These are phyloP conservation scores for Portunus trituberculatus DNA, from an alignment of 1,140 invertebrate species.

Conservation along the genomic window DNA sequence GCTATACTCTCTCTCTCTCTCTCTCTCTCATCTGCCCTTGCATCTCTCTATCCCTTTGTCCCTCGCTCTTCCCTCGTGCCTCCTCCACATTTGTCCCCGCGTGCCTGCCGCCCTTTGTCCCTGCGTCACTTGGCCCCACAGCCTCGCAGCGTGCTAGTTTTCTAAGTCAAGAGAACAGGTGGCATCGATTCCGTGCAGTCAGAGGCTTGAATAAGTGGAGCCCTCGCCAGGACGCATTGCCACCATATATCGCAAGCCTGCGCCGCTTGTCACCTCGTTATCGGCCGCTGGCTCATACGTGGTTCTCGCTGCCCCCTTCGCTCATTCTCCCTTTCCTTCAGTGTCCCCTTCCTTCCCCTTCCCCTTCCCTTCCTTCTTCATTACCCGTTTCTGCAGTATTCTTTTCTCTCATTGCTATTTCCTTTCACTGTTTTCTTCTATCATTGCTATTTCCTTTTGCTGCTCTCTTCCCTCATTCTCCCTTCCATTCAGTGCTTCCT, in stretches of 20 bases:
- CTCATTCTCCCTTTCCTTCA: background rate
- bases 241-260: background rate
- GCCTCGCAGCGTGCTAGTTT: background rate
- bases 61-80: background rate
- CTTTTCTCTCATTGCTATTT: background rate
- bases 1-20: background rate
- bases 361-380: background rate
- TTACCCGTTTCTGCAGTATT: background rate
- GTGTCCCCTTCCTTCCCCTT: background rate
- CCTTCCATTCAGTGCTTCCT: background rate
- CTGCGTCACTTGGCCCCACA: too few species aligned
- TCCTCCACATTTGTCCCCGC: too few species aligned
- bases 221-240: background rate
- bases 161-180: constrained; percentile 18
- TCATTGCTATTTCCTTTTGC: too few species aligned
- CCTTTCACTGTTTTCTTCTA: background rate
- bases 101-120: too few species aligned
- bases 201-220: constrained; percentile 4
- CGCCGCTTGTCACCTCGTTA: background rate
- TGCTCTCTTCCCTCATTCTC: background rate
- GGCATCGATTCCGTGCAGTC: background rate
- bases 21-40: background rate
- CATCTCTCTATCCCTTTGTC: background rate
- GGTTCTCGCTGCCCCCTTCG: too few species aligned
- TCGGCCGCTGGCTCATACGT: background rate